phyloP scores from a whole-genome alignment of 2,113 vertebrate species.

The Alaudala cheleensis region DNA sequence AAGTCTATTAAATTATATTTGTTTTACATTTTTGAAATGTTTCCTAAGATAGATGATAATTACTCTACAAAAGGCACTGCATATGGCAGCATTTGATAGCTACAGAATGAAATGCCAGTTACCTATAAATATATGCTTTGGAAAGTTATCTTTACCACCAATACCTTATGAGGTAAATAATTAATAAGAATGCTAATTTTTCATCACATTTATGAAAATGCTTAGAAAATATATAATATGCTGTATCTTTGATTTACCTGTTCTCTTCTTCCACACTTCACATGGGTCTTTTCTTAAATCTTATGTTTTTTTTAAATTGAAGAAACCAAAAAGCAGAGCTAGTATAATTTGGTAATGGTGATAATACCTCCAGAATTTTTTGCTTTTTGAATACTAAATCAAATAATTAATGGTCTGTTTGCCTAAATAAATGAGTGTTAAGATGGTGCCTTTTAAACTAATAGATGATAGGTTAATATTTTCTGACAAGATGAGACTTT shows the following conservation, averaged over 20 bases:
- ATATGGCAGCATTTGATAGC: constrained; percentile 26
- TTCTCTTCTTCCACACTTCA: not conserved
- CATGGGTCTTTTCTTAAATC: not conserved
- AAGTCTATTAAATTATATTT: constrained; percentile 2
- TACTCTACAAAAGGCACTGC: constrained; percentile 33
- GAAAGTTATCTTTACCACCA: not conserved
- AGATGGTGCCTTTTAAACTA: not conserved
- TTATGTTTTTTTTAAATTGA: not conserved
- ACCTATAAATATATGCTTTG: not conserved
- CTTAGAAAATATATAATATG: not conserved
- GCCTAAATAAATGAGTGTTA: not conserved
- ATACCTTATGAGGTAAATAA: not conserved
- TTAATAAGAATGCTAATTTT: not conserved
- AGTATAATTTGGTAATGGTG: not conserved
- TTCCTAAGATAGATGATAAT: constrained; percentile 26
- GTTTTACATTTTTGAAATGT: not conserved
- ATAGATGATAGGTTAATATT: not conserved
- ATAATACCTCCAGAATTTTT: not conserved
- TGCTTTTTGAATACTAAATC: not conserved
- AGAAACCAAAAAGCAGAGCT: not conserved
- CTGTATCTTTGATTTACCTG: not conserved
- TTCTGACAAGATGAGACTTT: not conserved
- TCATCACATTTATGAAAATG: not conserved
- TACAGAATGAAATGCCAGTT: not conserved
- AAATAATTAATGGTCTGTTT: not conserved